phyloP scores from a whole-genome alignment of 2,888 invertebrate genomes.

The Corbicula japonica region DNA sequence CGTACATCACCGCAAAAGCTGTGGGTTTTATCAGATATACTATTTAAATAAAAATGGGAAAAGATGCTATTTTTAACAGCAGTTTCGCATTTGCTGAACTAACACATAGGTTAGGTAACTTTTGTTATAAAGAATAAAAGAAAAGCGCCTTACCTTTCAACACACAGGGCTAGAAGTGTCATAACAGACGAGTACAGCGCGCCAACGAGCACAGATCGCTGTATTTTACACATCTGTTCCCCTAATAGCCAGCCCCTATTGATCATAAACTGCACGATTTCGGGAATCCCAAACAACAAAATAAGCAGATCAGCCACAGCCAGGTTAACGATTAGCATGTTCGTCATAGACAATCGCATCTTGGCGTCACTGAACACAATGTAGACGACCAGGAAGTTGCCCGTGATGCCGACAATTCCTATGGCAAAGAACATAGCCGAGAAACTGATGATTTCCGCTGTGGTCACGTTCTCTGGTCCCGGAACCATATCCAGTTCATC shows the following conservation, averaged over 20 bases:
- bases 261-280: slow-evolving; percentile 84
- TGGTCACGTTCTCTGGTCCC: slow-evolving; percentile 82
- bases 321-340: slow-evolving; percentile 85
- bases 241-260: slow-evolving; percentile 85
- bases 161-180: slow-evolving; percentile 87
- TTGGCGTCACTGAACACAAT: slow-evolving; percentile 84
- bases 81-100: too few species aligned
- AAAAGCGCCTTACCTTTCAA: slow-evolving; percentile 87
- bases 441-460: slow-evolving; percentile 84
- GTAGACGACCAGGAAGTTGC: slow-evolving; percentile 85
- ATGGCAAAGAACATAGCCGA: slow-evolving; percentile 83
- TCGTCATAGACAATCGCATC: slow-evolving; percentile 85
- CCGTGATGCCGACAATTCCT: slow-evolving; percentile 84
- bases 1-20: too few species aligned
- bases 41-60: too few species aligned
- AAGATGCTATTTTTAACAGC: too few species aligned
- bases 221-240: slow-evolving; percentile 83
- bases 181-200: slow-evolving; percentile 87
- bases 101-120: too few species aligned
- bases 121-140: too few species aligned
- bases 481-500: neutral
- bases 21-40: too few species aligned
- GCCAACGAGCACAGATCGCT: slow-evolving; percentile 86
- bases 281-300: slow-evolving; percentile 85
- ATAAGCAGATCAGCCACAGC: slow-evolving; percentile 85